Percentiles rank a stretch among this genome's conserved stretches.
Conservation (phyloP, 1,140 invertebrate species). For the Neuroterus valhalla region DNA sequence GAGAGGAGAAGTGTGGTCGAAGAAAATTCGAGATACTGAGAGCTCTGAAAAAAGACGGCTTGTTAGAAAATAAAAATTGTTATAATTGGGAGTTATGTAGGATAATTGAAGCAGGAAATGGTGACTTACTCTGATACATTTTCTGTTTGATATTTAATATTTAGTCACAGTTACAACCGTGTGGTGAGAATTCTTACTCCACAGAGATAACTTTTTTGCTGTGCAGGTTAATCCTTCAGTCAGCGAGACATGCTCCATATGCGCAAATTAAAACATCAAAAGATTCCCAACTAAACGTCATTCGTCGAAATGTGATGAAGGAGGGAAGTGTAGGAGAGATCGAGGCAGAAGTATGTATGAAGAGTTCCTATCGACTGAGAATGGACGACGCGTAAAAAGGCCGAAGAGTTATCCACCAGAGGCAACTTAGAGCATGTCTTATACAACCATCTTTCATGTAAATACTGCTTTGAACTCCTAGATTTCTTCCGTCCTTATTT, state of each 20-base stretch:
- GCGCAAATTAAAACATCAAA: constrained; percentile 68
- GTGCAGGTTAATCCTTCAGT: constrained; percentile 53
- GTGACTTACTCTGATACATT: not conserved
- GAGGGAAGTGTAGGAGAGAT: not conserved
- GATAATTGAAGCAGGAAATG: too few relatives aligned
- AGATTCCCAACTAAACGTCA: constrained; percentile 44
- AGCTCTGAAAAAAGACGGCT: too few relatives aligned
- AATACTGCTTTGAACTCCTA: constrained; percentile 71
- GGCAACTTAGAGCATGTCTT: constrained; percentile 42
- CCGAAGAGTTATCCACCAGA: constrained; percentile 6
- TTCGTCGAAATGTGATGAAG: constrained; percentile 20
- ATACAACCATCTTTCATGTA: constrained; percentile 70
- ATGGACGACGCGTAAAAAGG: constrained; percentile 51
- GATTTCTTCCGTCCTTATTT: constrained; percentile 57
- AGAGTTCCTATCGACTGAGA: constrained; percentile 30
- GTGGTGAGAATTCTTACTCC: not conserved
- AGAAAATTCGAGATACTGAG: too few relatives aligned
- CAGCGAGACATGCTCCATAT: constrained; percentile 47
- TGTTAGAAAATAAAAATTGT: too few relatives aligned
- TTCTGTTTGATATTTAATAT: not conserved
- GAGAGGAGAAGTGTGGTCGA: too few relatives aligned
- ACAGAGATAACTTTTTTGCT: constrained; percentile 1
- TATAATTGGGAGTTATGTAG: too few relatives aligned
- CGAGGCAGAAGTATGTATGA: constrained; percentile 12
- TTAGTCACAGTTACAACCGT: not conserved